phyloP scores from a whole-genome alignment of 2,888 invertebrate species.

The Dryocosmus kuriphilus region DNA sequence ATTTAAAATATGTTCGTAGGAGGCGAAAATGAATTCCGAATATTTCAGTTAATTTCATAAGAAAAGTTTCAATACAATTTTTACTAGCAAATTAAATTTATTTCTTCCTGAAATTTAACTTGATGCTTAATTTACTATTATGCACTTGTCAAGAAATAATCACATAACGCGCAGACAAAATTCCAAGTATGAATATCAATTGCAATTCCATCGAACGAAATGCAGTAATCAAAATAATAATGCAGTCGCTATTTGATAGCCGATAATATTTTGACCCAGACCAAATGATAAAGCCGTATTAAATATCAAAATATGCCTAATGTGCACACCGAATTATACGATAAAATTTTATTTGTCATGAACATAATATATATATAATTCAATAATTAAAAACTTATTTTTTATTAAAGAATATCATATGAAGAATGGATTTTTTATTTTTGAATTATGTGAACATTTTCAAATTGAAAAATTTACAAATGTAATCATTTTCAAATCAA shows the following conservation, averaged over 20 bases:
- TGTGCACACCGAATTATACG: neutral
- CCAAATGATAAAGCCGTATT: neutral
- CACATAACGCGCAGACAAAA: neutral
- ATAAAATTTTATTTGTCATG: neutral
- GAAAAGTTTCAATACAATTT: neutral
- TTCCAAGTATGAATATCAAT: neutral
- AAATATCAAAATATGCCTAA: neutral
- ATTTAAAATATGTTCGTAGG: neutral
- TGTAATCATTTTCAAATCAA: too few species aligned
- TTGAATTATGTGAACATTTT: too few species aligned
- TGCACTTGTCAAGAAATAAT: too few species aligned
- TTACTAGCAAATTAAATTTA: neutral
- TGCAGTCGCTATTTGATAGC: conserved; percentile 1
- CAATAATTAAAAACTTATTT: neutral
- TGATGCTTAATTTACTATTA: too few species aligned
- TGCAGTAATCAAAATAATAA: neutral
- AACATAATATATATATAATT: neutral
- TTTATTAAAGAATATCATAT: too few species aligned
- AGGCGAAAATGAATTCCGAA: neutral
- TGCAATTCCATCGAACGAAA: neutral
- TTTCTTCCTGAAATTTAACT: neutral
- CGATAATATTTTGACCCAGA: neutral
- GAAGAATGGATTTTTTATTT: too few species aligned
- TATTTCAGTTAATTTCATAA: neutral
- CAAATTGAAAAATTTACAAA: too few species aligned